A percentile compares a stretch with the other conserved stretches of the same genome.
Conservation (phyloP, 2,797 vertebrate genomes). For the Scomberomorus guttatus region DNA sequence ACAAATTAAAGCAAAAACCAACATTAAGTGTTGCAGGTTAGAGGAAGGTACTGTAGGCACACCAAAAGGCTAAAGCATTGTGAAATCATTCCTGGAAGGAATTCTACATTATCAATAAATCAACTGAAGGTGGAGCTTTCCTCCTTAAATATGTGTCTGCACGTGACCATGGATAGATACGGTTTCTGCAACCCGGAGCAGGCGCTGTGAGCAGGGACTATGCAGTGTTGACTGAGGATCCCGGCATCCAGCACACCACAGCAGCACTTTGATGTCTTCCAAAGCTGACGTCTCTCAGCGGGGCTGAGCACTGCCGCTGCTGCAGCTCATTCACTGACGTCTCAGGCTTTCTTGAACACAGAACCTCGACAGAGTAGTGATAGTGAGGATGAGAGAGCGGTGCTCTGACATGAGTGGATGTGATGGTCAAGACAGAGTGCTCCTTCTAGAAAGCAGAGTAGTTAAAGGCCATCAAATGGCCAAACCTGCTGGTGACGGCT, state of each 20-base stretch:
- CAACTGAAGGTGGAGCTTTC: background rate
- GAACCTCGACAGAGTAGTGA: background rate
- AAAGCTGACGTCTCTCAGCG: conserved; percentile 26
- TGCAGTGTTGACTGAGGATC: background rate
- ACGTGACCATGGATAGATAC: background rate
- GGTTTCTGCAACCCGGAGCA: background rate
- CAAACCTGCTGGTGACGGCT: conserved; percentile 1
- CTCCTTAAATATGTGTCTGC: background rate
- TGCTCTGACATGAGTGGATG: conserved; percentile 10
- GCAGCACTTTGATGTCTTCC: conserved; percentile 21
- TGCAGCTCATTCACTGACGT: conserved; percentile 6
- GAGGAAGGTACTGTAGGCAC: too few relatives aligned
- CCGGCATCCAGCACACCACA: background rate
- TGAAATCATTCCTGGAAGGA: background rate
- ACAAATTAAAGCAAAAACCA: too few relatives aligned
- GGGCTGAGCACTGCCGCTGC: background rate
- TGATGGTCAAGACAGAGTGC: conserved; percentile 13
- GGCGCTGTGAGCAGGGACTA: background rate
- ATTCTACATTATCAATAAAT: background rate
- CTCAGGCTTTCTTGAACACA: background rate
- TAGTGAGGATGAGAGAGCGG: background rate
- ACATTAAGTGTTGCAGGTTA: too few relatives aligned
- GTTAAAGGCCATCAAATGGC: conserved; percentile 10
- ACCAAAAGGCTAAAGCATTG: background rate
- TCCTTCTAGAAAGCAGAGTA: background rate